Evolutionary conservation across 2,113 vertebrate species (phyloP).

Genomic region (Pedionomus torquatus): DNA sequence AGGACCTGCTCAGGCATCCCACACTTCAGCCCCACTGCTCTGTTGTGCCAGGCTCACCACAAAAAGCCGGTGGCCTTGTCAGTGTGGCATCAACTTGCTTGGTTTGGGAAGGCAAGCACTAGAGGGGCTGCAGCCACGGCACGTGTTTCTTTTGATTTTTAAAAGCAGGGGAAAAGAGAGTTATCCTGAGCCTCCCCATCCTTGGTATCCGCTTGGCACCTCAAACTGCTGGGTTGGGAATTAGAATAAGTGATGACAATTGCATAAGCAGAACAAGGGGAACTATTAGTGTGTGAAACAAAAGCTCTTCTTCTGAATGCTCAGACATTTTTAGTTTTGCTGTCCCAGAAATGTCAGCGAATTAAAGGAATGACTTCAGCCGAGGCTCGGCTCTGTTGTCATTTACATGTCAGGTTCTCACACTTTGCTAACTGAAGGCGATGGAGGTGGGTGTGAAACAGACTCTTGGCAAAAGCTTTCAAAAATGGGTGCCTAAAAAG

Average conservation of each 20-base stretch:
- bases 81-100: background rate
- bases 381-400: constrained; percentile 24
- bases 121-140: background rate
- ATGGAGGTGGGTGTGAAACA: constrained; percentile 42
- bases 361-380: background rate
- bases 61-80: background rate
- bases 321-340: constrained; percentile 47
- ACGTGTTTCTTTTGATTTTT: background rate
- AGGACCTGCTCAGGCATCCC: background rate
- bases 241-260: constrained; percentile 22
- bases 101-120: background rate
- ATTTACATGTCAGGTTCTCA: constrained; percentile 56
- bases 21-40: background rate
- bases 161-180: background rate
- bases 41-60: background rate
- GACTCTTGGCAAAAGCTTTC: background rate
- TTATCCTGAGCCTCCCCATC: background rate
- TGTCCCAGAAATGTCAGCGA: constrained; percentile 67
- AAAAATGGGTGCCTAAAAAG: background rate
- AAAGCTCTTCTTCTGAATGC: constrained; percentile 34
- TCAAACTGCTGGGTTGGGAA: background rate
- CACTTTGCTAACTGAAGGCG: constrained; percentile 22
- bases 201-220: background rate
- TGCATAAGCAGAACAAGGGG: constrained; percentile 48
- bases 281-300: constrained; percentile 39